Evolutionary conservation across 2,113 vertebrate genomes (phyloP), one percentile per base, ranked within the genome.

Genomic region (Romanogobio albipinnatus): DNA sequence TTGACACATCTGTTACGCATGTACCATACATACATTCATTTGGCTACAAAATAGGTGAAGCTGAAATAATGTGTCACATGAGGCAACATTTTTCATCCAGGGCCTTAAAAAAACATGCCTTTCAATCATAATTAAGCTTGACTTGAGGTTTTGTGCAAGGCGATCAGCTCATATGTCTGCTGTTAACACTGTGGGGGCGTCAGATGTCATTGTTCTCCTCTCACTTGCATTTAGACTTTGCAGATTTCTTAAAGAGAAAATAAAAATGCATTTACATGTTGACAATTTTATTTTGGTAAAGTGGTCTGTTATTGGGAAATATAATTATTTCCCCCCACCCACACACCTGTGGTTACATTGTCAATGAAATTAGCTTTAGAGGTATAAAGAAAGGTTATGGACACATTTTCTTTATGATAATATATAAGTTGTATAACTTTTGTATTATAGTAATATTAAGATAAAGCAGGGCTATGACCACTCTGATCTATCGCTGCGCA

Each of bases 121-220:
- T 70, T 85, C 39, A 49, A 58, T 85, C 43, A 71, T 58, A 53
- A 51, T 39, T 47, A 45, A 49, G 47, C 74, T 70, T 47, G 43
- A 66, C 74, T 70, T 59, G 43, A 66, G 82, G 33, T 49, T 78
- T 84, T 58, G 49, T 59, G 33, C 43, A 29, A 71, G 76, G 22
- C 51, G 39, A 78, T 78, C 49, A 45, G 75, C 49, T 59, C 36
- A 62, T 56, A 29, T 33, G 17, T 45, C 83, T 71, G 56, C 24
- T 77, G 66, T 79, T 43, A 79, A 70, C 39, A 77, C 58, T 39
- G 13, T 58, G 26, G 56, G 24, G 75, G 53, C 24, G 39, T 45
- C 76, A 59, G 36, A 45, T 71, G 62, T 79, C 49, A 22, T 26
- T 85, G 61, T 45, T 39, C 47, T 77, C 43, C 33, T 76, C 29